Base-by-base conservation (phyloP, 2,888 invertebrate genomes). In the Rotaria macrura region DNA sequence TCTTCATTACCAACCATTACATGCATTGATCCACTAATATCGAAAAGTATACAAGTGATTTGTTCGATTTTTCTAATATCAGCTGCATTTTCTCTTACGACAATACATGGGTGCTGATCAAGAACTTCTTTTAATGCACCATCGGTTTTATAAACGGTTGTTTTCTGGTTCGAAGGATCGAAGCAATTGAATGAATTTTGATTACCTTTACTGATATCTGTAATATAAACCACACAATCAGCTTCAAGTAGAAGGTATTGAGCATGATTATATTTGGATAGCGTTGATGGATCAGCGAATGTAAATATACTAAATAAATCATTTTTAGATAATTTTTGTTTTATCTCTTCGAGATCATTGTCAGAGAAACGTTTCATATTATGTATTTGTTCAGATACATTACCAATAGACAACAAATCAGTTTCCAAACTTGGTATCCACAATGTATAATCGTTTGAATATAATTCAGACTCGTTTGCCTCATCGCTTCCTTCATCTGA, bases 11-110 rank as follows among this genome's bases (percentile, higher is more conserved):
- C 40, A 40, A 74, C 40, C 74, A 74, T 74, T 23, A 40, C 40
- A 40, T 74, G 40, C 74, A 74, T 74, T 23, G 74, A 74, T 38
- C 74, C 74, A 74, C 74, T 74, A 40, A 74, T 74, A 74, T 74
- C 74, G 23, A 74, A 74, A 74, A 74, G 40, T 74, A 74, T 74
- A 25, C 74, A 74, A 38, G 74, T 38, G 7, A 74, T 40, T 74
- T 74, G 74, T 20, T 74, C 74, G 23, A 74, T 74, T 74, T 74
- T 74, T 40, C 74, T 74, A 2, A 74, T 40, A 40, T 74, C 74
- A 23, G 74, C 74, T 7, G 74, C 40, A 40, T 43, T 74, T 40
- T 74, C 74, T 40, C 74, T 43, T 9, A 74, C 25, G 1, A 43
- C n/a, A 10, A 74, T 23, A 25, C 23, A 40, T 7, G 74, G 43